phyloP scores from a whole-genome alignment of 1,140 invertebrate species.

The Drosophila varians region DNA sequence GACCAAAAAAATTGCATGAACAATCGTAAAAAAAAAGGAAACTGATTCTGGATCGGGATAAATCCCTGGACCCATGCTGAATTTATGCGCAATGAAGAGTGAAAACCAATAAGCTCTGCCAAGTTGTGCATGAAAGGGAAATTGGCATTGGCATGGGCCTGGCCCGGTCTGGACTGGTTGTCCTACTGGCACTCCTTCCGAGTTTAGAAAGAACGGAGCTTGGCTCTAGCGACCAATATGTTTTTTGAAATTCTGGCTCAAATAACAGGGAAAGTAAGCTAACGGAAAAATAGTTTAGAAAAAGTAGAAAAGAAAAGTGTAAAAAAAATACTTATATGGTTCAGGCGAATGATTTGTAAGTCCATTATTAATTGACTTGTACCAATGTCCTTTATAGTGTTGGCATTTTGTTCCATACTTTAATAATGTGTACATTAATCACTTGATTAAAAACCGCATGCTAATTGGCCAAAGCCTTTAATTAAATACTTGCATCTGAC shows the following conservation, averaged over 20 bases:
- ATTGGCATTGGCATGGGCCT: constrained; percentile 69
- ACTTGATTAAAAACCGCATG: constrained; percentile 34
- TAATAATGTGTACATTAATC: background rate
- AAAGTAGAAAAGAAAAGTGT: background rate
- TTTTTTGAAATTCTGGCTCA: constrained; percentile 47
- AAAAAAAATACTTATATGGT: no score
- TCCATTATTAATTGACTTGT: background rate
- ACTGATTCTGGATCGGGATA: constrained; percentile 1
- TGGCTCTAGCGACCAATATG: constrained; percentile 34
- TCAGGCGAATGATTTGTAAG: background rate
- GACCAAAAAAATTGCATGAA: constrained; percentile 55
- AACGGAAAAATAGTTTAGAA: constrained; percentile 1
- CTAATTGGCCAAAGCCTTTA: constrained; percentile 50
- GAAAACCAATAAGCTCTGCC: constrained; percentile 78
- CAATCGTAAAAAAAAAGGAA: constrained; percentile 6
- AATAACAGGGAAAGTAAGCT: background rate
- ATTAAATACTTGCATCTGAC: constrained; percentile 44
- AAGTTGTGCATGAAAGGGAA: constrained; percentile 78
- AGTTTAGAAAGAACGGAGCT: constrained; percentile 7
- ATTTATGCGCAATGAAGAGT: constrained; percentile 79
- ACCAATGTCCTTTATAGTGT: no score
- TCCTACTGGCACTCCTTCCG: background rate
- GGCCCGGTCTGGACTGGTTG: constrained; percentile 4
- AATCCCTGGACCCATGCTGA: constrained; percentile 46
- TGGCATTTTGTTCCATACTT: no score